These are phyloP conservation scores for Plebejus anna DNA, from an alignment of 2,888 invertebrate genomes.

Conservation along the genomic window DNA sequence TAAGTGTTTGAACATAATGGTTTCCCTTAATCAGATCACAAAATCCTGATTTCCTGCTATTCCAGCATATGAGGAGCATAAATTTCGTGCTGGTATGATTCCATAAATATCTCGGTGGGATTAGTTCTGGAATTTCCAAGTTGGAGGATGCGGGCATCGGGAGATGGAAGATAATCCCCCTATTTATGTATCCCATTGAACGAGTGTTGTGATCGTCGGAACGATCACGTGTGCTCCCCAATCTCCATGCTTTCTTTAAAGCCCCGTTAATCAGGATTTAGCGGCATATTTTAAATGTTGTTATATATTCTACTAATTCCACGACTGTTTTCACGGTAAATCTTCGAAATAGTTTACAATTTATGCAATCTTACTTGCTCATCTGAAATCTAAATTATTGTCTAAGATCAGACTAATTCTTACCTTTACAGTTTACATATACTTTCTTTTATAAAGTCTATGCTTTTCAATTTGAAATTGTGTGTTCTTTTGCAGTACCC, in stretches of 20 bases:
- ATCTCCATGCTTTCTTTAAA: background rate
- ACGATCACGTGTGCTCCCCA: slow-evolving; percentile 14
- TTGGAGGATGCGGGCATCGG: slow-evolving; percentile 43
- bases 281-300: background rate
- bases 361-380: background rate
- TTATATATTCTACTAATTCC: background rate
- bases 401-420: background rate
- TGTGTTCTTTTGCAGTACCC: background rate
- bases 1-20: background rate
- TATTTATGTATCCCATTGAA: slow-evolving; percentile 61
- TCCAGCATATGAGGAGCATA: slow-evolving; percentile 10
- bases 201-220: slow-evolving; percentile 32
- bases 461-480: background rate
- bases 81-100: background rate
- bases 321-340: background rate
- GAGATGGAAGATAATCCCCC: slow-evolving; percentile 69
- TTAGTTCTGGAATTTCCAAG: slow-evolving; percentile 25
- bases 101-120: slow-evolving; percentile 12
- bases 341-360: background rate
- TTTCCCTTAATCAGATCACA: background rate
- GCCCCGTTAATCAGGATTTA: slow-evolving; percentile 3
- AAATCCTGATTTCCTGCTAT: slow-evolving; percentile 11
- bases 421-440: background rate
- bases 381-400: background rate
- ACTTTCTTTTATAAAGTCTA: background rate